A percentile compares a stretch with the other conserved stretches of the same genome.
phyloP scores from a whole-genome alignment of 2,797 vertebrate genomes.

The Poecilia velifera region DNA sequence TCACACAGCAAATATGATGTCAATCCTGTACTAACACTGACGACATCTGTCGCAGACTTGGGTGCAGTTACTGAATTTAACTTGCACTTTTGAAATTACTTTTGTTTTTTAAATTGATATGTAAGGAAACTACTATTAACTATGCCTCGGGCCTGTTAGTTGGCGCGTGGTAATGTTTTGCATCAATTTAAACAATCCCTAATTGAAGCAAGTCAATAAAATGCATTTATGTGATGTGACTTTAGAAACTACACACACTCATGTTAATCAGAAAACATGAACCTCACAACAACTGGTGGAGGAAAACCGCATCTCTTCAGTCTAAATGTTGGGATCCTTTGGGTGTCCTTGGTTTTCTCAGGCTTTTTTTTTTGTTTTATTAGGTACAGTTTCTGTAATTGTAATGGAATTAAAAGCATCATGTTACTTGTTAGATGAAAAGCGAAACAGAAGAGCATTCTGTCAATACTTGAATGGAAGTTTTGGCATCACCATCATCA shows the following conservation, averaged over 20 bases:
- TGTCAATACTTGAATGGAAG: neutral
- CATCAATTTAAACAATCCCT: neutral
- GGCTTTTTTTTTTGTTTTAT: neutral
- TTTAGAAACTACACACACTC: neutral
- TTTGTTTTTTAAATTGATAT: no score
- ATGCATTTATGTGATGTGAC: neutral
- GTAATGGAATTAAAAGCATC: neutral
- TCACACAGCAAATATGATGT: neutral
- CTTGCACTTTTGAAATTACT: neutral
- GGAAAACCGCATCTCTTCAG: neutral
- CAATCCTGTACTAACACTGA: constrained; percentile 10
- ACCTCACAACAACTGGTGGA: neutral
- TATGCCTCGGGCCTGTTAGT: neutral
- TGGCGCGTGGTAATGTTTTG: neutral
- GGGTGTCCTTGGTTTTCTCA: neutral
- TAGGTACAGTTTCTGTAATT: neutral
- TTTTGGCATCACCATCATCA: neutral
- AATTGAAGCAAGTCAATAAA: neutral
- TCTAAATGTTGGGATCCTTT: neutral
- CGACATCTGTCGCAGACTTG: constrained; percentile 32
- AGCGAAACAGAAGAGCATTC: neutral
- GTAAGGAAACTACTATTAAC: neutral
- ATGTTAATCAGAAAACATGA: neutral
- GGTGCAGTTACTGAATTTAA: neutral
- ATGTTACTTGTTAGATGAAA: neutral